Base-by-base conservation (phyloP, 2,797 vertebrate species). In the Aldrovandia affinis region DNA sequence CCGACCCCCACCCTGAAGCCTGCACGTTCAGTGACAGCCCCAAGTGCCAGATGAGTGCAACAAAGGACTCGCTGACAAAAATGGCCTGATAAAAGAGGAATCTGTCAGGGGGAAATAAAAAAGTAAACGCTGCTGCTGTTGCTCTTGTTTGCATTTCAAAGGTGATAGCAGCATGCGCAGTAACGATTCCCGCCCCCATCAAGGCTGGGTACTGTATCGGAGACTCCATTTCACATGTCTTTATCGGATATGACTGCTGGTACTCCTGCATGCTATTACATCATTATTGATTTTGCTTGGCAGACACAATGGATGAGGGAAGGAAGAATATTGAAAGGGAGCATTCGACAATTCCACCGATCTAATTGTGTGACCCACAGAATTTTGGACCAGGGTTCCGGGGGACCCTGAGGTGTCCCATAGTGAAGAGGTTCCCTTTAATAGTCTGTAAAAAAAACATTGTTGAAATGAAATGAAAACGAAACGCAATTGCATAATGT, bases 211-310 rank as follows among this genome's bases (percentile, higher is more conserved):
- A 22, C 20, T 44, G 42, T 44, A 75, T 75, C 22, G 8, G 70
- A 47, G 70, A 25, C 70, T 44, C 39, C 70, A 44, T 75, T n/a
- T 42, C 22, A 75, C 36, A n/a, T 44, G 6, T 75, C 2, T 73
- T 42, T 73, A 20, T 39, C 9, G 39, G 39, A n/a, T 75, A 47
- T 75, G 9, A 75, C 33, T 39, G 70, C 10, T n/a, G 22, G 25
- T 70, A 70, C 42, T 44, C 10, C 39, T 44, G 70, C 10, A 75
- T 39, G 39, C 44, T 22, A 75, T 75, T 75, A 75, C 70, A 75
- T 75, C 70, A 75, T 75, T 75, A 75, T 75, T 75, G 44, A 44
- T 75, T 75, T 75, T 42, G 18, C 33, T 75, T 75, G 70, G 36
- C 70, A 75, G 39, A 75, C 20, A 70, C 68, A 70, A 20, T 36